A percentile compares a stretch with the other conserved stretches of the same genome.
phyloP scores from a whole-genome alignment of 2,797 vertebrate species.

The Enteromius treurensis region DNA sequence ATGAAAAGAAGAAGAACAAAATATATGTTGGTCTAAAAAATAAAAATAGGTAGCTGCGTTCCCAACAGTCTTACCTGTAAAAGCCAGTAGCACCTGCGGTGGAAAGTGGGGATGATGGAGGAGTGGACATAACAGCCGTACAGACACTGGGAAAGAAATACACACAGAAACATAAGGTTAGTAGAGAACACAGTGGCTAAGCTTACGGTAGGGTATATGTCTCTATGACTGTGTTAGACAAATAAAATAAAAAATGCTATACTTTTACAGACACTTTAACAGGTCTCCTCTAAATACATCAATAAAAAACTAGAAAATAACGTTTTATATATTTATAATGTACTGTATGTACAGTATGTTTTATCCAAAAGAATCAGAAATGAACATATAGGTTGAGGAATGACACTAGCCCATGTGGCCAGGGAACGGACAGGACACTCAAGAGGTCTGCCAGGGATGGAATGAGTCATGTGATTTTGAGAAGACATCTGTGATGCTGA shows the following conservation, averaged over 20 bases:
- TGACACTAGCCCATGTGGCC: background rate
- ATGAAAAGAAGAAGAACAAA: background rate
- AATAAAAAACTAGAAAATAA: background rate
- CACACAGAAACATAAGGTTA: slow-evolving; percentile 37
- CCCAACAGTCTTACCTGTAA: slow-evolving; percentile 78
- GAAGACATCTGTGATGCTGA: slow-evolving; percentile 47
- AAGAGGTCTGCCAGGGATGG: slow-evolving; percentile 35
- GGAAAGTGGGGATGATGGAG: slow-evolving; percentile 99
- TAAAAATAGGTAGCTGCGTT: slow-evolving; percentile 46
- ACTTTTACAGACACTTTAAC: background rate
- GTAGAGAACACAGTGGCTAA: slow-evolving; percentile 5
- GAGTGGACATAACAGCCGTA: slow-evolving; percentile 99
- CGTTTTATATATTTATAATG: background rate
- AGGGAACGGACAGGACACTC: background rate
- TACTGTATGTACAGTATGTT: too few relatives aligned
- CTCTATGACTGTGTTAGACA: background rate
- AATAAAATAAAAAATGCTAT: background rate
- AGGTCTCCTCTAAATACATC: background rate
- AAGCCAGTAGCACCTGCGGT: slow-evolving; percentile 89
- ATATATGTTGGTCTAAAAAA: slow-evolving; percentile 42
- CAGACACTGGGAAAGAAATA: slow-evolving; percentile 85
- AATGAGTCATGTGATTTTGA: slow-evolving; percentile 65
- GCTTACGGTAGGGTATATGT: background rate
- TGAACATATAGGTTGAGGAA: background rate
- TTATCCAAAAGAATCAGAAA: background rate